Base-by-base conservation (phyloP, 2,888 invertebrate genomes). In the Caenorhabditis uteleia region DNA sequence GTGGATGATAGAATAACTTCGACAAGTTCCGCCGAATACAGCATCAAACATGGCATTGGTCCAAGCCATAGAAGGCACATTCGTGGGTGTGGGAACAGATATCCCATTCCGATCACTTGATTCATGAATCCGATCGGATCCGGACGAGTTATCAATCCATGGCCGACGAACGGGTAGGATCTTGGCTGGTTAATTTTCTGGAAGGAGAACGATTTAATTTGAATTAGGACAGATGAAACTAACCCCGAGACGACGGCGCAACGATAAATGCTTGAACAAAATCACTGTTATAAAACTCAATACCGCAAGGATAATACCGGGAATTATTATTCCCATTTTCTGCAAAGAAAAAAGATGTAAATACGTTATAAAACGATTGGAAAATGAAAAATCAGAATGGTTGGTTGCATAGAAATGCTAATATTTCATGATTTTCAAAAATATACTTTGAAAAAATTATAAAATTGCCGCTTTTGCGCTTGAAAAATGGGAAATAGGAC, bases 141-240 rank as follows among this genome's bases (percentile, higher is more conserved):
- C 29, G 87, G 87, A 79, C 88, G 87, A 68, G 88, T 84, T 78
- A 89, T 88, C 47, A 88, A 85, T 23, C 87, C 86, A 82, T 89
- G 88, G n/a, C 89, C 89, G 53, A 89, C 78, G 16, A 89, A 75
- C 0, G 89, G 89, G 48, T 88, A 77, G 1, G 67, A 60, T 7
- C 70, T 49, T n/a, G 89, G 89, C 45, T 89, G 88, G 8, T 88
- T 88, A 51, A 89, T 87, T 77, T 85, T 34, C 62, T 59, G 45
- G 40, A 48, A 51, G 12, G 2, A 25, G n/a, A n/a, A 20, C 16
- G 3, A 31, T 23, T 18, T 38, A 23, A 8, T 1, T n/a, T n/a
- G 2, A 27, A 21, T 45, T 39, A 39, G 18, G 6, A 6, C 25
- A 34, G 7, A 31, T 20, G 3, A 6, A 27, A 27, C 31, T 8